These are phyloP conservation scores for Lochmaea capreae DNA, from an alignment of 2,888 invertebrate species.

Conservation along the genomic window DNA sequence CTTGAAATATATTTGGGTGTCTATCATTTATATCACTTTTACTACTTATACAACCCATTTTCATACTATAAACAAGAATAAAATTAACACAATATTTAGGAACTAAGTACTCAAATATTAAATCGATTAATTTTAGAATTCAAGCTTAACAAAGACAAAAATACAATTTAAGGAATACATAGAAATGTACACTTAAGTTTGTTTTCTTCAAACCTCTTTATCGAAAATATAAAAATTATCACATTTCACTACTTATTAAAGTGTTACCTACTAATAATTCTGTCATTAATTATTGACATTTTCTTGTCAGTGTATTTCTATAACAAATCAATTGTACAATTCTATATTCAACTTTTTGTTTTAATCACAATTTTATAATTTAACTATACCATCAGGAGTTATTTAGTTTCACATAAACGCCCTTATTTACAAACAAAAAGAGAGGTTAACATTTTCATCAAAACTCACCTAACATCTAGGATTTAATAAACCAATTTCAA, in stretches of 20 bases:
- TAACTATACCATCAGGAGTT: background rate
- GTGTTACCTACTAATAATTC: background rate
- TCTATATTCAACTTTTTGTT: background rate
- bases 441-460: constrained; percentile 20
- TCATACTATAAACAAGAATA: constrained; percentile 22
- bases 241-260: background rate
- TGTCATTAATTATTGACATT: constrained; percentile 17
- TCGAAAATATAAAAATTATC: background rate
- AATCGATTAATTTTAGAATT: background rate
- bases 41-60: constrained; percentile 85
- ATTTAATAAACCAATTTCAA: background rate
- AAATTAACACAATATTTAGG: background rate
- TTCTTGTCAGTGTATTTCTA: constrained; percentile 1
- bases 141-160: background rate
- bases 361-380: background rate
- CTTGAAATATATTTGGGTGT: constrained; percentile 85
- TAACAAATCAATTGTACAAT: background rate
- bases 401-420: constrained; percentile 11
- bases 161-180: background rate
- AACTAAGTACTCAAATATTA: background rate
- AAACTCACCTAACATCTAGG: constrained; percentile 6
- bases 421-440: constrained; percentile 34
- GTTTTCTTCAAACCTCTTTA: background rate
- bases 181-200: background rate
- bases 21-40: constrained; percentile 80